Conservation (phyloP, 2,797 vertebrate genomes). For the Acestrorhynchus altus region DNA sequence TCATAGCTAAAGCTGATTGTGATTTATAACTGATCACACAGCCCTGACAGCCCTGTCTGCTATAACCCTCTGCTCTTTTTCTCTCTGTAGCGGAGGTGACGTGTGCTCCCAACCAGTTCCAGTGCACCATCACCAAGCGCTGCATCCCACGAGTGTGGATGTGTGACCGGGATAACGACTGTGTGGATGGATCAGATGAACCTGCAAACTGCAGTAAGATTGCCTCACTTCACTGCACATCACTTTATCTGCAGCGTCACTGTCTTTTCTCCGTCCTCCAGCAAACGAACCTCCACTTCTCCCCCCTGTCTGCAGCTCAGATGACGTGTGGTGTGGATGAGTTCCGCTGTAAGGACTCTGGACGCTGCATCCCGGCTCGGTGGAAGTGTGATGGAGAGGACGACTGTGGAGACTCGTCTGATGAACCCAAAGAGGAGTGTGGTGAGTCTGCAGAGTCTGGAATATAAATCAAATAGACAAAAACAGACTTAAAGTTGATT, state of each 20-base stretch:
- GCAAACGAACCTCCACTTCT: too few species aligned
- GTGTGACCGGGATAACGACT: conserved; percentile 96
- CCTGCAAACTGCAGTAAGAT: conserved; percentile 95
- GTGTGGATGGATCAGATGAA: conserved; percentile 94
- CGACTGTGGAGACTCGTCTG: conserved; percentile 92
- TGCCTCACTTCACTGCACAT: not conserved
- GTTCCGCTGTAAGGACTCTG: conserved; percentile 96
- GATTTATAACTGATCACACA: too few species aligned
- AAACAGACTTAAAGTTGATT: too few species aligned
- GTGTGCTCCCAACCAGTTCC: conserved; percentile 97
- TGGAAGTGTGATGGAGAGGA: conserved; percentile 98
- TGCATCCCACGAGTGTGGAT: conserved; percentile 98
- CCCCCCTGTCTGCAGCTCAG: conserved; percentile 88
- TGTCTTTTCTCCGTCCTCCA: not conserved
- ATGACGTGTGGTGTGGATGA: conserved; percentile 97
- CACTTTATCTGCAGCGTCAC: not conserved
- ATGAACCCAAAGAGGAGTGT: conserved; percentile 96
- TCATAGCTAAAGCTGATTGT: too few species aligned
- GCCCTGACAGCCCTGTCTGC: too few species aligned
- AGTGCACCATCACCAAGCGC: conserved; percentile 96
- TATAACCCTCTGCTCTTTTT: too few species aligned
- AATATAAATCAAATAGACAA: too few species aligned
- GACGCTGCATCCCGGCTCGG: conserved; percentile 93
- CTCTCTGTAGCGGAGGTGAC: conserved; percentile 98
- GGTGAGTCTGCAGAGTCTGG: too few species aligned